Conservation (phyloP, 1,140 invertebrate genomes). For the Popillia japonica region DNA sequence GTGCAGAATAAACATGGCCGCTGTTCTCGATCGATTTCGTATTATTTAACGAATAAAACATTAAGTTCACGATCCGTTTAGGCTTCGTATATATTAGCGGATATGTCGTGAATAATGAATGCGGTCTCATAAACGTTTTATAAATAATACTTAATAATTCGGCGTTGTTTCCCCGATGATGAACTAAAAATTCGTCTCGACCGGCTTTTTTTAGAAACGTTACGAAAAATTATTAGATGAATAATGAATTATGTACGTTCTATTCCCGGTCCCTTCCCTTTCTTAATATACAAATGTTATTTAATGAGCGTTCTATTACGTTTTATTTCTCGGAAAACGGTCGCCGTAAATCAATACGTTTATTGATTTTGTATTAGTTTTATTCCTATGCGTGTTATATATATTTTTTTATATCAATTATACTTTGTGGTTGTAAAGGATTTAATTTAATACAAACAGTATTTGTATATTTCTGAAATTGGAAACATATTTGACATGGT, state of each 20-base stretch:
- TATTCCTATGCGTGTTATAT: background rate
- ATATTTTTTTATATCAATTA: too few relatives aligned
- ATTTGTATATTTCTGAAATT: too few relatives aligned
- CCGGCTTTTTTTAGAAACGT: background rate
- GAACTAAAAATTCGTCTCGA: background rate
- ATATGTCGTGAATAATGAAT: conserved; percentile 4
- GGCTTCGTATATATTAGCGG: conserved; percentile 9
- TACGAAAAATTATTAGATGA: background rate
- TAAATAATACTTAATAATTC: conserved; percentile 33
- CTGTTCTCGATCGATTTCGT: background rate
- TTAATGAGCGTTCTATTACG: background rate
- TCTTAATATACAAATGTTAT: background rate
- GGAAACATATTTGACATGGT: too few relatives aligned
- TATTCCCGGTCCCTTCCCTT: background rate
- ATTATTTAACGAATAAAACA: conserved; percentile 23
- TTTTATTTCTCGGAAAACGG: background rate
- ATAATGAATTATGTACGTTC: conserved; percentile 6
- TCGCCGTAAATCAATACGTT: conserved; percentile 1
- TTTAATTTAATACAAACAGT: too few relatives aligned
- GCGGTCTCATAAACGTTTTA: conserved; percentile 17
- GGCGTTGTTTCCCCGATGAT: background rate
- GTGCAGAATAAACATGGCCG: conserved; percentile 9
- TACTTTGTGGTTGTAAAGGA: too few relatives aligned
- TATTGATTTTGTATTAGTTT: background rate
- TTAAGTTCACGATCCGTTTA: background rate